These are phyloP conservation scores for Nematolebias whitei DNA, from an alignment of 2,113 vertebrate genomes.

Conservation along the genomic window DNA sequence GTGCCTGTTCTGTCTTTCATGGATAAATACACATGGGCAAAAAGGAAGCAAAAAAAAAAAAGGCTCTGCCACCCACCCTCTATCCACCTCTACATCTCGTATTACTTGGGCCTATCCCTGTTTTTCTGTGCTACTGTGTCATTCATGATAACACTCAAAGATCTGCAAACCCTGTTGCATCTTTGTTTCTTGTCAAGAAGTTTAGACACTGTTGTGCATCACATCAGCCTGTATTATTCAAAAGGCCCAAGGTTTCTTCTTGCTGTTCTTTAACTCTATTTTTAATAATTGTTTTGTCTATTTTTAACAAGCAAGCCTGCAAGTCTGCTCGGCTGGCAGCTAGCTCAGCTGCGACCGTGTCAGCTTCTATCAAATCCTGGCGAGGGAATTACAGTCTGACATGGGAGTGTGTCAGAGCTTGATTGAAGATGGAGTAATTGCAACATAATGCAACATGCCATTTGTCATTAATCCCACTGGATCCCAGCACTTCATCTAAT, in stretches of 20 bases:
- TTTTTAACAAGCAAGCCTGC: slow-evolving; percentile 24
- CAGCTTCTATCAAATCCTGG: slow-evolving; percentile 46
- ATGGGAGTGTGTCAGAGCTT: slow-evolving; percentile 21
- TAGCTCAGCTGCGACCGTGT: slow-evolving; percentile 66
- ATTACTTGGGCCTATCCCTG: slow-evolving; percentile 17
- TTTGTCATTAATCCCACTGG: neutral
- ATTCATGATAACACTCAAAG: slow-evolving; percentile 54
- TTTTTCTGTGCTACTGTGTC: slow-evolving; percentile 46
- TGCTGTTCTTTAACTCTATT: slow-evolving; percentile 12
- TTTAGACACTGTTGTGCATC: slow-evolving; percentile 45
- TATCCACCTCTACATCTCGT: slow-evolving; percentile 27
- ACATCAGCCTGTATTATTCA: slow-evolving; percentile 43
- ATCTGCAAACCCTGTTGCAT: slow-evolving; percentile 19
- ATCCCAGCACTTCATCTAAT: neutral
- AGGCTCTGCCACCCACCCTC: neutral
- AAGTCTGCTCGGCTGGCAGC: slow-evolving; percentile 44
- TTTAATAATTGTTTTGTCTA: neutral
- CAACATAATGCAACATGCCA: slow-evolving; percentile 13
- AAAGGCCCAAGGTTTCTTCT: slow-evolving; percentile 16
- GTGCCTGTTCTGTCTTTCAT: slow-evolving; percentile 46
- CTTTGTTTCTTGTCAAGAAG: slow-evolving; percentile 48
- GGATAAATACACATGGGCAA: slow-evolving; percentile 13
- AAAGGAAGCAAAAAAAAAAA: slow-evolving; percentile 25
- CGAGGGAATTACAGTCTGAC: slow-evolving; percentile 37
- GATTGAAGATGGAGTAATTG: slow-evolving; percentile 14